These are phyloP conservation scores for Drosophila prosaltans DNA, from an alignment of 1,140 invertebrate genomes.

Conservation along the genomic window DNA sequence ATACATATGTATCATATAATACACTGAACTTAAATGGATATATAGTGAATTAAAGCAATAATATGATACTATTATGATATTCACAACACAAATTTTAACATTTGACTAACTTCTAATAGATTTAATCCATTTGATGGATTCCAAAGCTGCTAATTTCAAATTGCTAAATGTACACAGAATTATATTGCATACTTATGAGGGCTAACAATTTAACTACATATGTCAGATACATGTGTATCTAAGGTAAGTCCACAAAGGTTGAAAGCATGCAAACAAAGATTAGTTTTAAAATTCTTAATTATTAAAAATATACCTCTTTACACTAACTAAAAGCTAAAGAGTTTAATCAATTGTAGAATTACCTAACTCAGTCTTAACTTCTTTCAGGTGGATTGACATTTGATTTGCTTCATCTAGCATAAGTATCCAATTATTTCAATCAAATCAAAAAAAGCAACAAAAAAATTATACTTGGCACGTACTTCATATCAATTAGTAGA, in stretches of 20 bases:
- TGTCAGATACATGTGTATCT: background rate
- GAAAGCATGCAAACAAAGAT: background rate
- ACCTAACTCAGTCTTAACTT: too few relatives aligned
- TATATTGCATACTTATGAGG: background rate
- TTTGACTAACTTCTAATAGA: background rate
- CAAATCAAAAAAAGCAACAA: too few relatives aligned
- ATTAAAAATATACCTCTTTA: too few relatives aligned
- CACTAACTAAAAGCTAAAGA: too few relatives aligned
- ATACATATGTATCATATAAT: background rate
- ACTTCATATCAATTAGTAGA: too few relatives aligned
- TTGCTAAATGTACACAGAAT: background rate
- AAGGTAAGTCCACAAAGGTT: background rate
- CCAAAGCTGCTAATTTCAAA: background rate
- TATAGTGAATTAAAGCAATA: constrained; percentile 1
- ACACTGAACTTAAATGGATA: constrained; percentile 3
- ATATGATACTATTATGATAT: background rate
- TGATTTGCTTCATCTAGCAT: too few relatives aligned
- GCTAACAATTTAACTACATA: background rate
- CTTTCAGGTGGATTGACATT: too few relatives aligned
- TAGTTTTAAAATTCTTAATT: background rate
- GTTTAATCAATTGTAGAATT: too few relatives aligned
- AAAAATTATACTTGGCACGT: too few relatives aligned
- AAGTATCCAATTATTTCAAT: too few relatives aligned
- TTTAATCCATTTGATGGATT: constrained; percentile 1
- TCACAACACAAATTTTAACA: background rate